Base-by-base conservation (phyloP, 2,888 invertebrate genomes). In the Zaprionus obscuricornis region DNA sequence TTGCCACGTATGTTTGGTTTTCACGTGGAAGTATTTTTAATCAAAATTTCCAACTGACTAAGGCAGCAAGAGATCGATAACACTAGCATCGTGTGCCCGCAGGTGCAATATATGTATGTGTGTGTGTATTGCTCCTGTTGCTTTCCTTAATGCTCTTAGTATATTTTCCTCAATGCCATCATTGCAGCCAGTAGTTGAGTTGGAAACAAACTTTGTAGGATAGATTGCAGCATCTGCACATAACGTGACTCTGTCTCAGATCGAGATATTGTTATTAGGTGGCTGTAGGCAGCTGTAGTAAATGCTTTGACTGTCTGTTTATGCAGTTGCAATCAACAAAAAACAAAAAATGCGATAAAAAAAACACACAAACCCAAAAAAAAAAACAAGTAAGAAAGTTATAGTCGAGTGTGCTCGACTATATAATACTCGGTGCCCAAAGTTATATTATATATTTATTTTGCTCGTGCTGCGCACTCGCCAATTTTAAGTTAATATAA, bases 21-120 rank as follows among this genome's bases (percentile, higher is more conserved):
- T 86, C 82, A 87, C 88, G 87, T 87, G 88, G 73, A 87, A 86
- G 87, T 85, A 88, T 88, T 89, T 89, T 89, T 89, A 89, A 89
- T 88, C 89, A 89, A 89, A 88, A 89, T 89, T 89, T 88, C 87
- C 85, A 89, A 89, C 89, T 83, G 78, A 85, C 87, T 82, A 85
- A 82, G 86, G 83, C 78, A 78, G 70, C 70, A 74, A 63, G 66
- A 73, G 76, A 67, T 64, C 76, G 77, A 66, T 85, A 71, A 69
- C 74, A 74, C 87, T 79, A 85, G 85, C 86, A 86, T 45, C 83
- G 36, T 59, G 55, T 10, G 36, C 7, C 34, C 20, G 11, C 20
- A 17, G 13, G 13, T 18, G 37, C 24, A 14, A 47, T 37, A 24
- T 27, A 29, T 26, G 56, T 34, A 50, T 49, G 39, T 52, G 49